Percentiles rank a stretch among this genome's conserved stretches.
phyloP scores from a whole-genome alignment of 2,888 invertebrate species.

The Hipparchia sbordonii region DNA sequence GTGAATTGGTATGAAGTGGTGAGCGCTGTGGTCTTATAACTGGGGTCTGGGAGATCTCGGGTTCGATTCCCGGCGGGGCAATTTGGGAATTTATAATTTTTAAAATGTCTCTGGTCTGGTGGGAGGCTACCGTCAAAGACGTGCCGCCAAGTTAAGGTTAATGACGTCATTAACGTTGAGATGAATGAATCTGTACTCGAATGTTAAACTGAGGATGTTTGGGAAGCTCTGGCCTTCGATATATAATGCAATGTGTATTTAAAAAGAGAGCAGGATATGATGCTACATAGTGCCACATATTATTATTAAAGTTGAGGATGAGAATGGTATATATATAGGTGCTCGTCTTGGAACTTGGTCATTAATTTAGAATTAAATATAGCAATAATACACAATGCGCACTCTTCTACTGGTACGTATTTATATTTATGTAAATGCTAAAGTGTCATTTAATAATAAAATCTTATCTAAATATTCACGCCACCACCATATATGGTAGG shows the following conservation, averaged over 20 bases:
- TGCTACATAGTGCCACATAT: slow-evolving; percentile 25
- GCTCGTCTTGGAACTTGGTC: slow-evolving; percentile 36
- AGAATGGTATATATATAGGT: slow-evolving; percentile 46
- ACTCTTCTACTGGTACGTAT: slow-evolving; percentile 41
- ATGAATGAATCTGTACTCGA: no score
- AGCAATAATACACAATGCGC: slow-evolving; percentile 38
- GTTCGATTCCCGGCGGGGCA: no score
- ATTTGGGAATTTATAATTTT: no score
- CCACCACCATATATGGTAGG: no score
- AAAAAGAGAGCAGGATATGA: slow-evolving; percentile 39
- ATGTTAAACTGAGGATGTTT: not conserved
- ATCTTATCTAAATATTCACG: no score
- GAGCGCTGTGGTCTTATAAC: no score
- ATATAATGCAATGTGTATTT: slow-evolving; percentile 23
- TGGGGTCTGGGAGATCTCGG: no score
- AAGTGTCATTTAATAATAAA: not conserved
- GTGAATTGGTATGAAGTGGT: no score
- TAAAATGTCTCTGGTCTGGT: no score
- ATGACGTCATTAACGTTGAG: no score
- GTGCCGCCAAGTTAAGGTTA: no score
- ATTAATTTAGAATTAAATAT: slow-evolving; percentile 33
- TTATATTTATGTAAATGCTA: not conserved
- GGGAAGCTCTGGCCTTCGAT: slow-evolving; percentile 2
- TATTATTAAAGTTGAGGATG: slow-evolving; percentile 34
- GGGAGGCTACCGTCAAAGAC: no score